These are phyloP conservation scores for Steinernema carpocapsae DNA, from an alignment of 2,888 invertebrate species.

Conservation along the genomic window DNA sequence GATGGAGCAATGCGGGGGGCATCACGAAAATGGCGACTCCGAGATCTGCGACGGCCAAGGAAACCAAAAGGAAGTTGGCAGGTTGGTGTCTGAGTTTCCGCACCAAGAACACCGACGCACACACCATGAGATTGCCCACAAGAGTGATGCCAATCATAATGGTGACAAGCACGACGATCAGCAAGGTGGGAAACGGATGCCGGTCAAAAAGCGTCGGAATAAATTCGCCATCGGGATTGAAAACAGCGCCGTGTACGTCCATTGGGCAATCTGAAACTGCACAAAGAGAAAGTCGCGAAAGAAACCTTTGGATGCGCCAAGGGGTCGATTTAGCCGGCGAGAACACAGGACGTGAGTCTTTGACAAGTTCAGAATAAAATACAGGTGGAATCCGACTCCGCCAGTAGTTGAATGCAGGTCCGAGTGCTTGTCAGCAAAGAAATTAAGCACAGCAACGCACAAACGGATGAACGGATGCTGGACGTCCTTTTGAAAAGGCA, in stretches of 20 bases:
- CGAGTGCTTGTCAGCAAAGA: neutral
- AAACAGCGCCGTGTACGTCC: neutral
- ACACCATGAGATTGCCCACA: conserved; percentile 73
- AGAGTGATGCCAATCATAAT: conserved; percentile 71
- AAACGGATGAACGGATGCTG: conserved; percentile 6
- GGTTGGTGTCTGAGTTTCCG: conserved; percentile 68
- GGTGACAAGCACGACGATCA: conserved; percentile 69
- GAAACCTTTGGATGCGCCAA: too few species aligned
- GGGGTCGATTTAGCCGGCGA: too few species aligned
- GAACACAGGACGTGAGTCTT: too few species aligned
- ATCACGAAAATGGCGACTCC: conserved; percentile 73
- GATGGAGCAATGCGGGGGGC: conserved; percentile 72
- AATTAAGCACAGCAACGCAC: conserved; percentile 10
- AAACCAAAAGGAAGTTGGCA: conserved; percentile 69
- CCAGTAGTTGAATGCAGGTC: too few species aligned
- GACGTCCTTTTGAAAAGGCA: conserved; percentile 19
- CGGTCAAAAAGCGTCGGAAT: neutral
- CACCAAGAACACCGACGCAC: conserved; percentile 73
- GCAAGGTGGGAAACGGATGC: conserved; percentile 45
- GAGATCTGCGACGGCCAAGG: conserved; percentile 73
- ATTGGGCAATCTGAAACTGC: conserved; percentile 17
- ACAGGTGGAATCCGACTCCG: too few species aligned
- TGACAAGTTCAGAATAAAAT: too few species aligned
- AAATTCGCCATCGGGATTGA: neutral
- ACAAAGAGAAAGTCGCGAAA: neutral